Percentiles rank a stretch among this genome's conserved stretches.
These are phyloP conservation scores for Scylla paramamosain DNA, from an alignment of 1,140 invertebrate species.

Conservation along the genomic window DNA sequence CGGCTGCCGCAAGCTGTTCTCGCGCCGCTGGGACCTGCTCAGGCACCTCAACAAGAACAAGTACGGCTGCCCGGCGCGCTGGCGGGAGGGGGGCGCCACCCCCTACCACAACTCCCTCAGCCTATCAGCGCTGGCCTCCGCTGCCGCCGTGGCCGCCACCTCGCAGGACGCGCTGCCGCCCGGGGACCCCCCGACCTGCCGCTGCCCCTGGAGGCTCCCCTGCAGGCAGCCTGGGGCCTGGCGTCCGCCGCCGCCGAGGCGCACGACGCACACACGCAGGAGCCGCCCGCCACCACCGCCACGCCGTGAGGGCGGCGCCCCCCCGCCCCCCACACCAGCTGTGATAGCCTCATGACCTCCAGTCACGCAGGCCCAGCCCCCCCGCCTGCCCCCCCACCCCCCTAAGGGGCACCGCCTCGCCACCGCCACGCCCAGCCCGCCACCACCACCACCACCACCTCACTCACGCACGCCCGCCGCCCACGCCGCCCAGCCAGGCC, in stretches of 20 bases:
- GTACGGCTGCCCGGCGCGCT: constrained; percentile 77
- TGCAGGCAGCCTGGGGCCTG: not conserved
- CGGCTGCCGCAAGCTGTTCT: constrained; percentile 77
- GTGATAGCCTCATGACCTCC: constrained; percentile 73
- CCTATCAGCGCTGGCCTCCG: constrained; percentile 69
- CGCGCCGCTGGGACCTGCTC: constrained; percentile 77
- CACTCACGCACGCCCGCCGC: not conserved
- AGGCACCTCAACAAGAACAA: constrained; percentile 78
- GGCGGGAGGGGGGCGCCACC: constrained; percentile 63
- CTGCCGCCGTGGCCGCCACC: constrained; percentile 65
- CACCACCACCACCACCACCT: not conserved
- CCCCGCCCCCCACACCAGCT: constrained; percentile 60
- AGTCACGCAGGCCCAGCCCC: constrained; percentile 70
- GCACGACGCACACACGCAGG: constrained; percentile 58
- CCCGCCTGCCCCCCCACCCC: constrained; percentile 39
- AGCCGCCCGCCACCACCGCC: constrained; percentile 61
- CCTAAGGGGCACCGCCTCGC: not conserved
- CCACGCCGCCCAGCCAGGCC: too few relatives aligned
- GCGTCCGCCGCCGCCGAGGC: not conserved
- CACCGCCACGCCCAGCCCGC: constrained; percentile 10
- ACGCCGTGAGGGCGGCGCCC: constrained; percentile 67
- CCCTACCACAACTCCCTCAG: constrained; percentile 73
- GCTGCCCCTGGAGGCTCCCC: constrained; percentile 10
- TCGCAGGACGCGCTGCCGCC: constrained; percentile 52
- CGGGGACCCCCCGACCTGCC: constrained; percentile 42